Base-by-base conservation (phyloP, 2,888 invertebrate genomes). In the Augiades crinisus region DNA sequence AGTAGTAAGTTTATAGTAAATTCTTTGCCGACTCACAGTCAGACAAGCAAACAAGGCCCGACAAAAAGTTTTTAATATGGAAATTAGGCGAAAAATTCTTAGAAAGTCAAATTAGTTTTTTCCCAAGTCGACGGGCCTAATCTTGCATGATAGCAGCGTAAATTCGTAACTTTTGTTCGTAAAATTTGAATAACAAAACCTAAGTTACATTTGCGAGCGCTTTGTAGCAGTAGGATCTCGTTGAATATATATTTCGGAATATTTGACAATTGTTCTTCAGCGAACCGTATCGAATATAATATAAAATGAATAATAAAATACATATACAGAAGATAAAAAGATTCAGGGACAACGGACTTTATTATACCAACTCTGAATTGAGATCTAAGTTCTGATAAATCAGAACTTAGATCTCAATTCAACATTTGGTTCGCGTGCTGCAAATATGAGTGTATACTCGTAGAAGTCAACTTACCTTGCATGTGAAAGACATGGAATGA, bases 31-130 rank as follows among this genome's bases (percentile, higher is more conserved):
- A 24, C n/a, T 24, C 3, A 24, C 24, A 24, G 8, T 7, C 24
- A 24, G 27, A 27, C 27, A 27, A 10, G 27, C 10, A 5, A 6
- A 1, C 36, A 5, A 17, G n/a, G 4, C 10, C 5, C 10, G 10
- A n/a, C 7, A 17, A 22, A 14, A 40, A 24, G n/a, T 24, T 21
- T 36, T 36, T 40, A 6, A 24, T 22, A 10, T 40, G 40, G 14
- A 40, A 40, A 14, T 40, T 22, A 24, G 40, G 16, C 24, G 40
- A 40, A 24, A 22, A 40, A 40, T 40, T 24, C n/a, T 14, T 5
- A 8, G 14, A 24, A 24, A 40, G 24, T 24, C 40, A 24, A 24
- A 40, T 40, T 40, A 40, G 40, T 6, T 7, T 17, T 27, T 34
- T 41, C 10, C 30, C 16, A 12, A 30, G 7, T 30, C 13, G 10